A percentile compares a stretch with the other conserved stretches of the same genome.
phyloP scores from a whole-genome alignment of 2,113 vertebrate species.

The Cochlearius cochlearius region DNA sequence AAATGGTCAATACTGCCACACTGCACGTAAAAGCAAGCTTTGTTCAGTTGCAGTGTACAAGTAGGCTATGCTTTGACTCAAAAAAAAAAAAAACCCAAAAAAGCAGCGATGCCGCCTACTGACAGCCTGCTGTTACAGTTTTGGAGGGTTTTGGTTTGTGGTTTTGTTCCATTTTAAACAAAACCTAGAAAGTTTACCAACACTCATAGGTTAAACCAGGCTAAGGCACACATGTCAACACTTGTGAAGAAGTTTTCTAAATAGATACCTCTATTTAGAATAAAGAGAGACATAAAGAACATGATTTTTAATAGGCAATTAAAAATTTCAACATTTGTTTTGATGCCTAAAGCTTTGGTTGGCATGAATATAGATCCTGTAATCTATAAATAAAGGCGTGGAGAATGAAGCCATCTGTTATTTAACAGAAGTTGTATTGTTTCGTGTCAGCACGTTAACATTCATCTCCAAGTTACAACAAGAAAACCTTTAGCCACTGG shows the following conservation, averaged over 20 bases:
- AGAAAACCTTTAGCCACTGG: not conserved
- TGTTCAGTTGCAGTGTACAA: not conserved
- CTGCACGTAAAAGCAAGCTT: not conserved
- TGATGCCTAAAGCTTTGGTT: constrained; percentile 22
- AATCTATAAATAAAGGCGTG: constrained; percentile 40
- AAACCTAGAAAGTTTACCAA: constrained; percentile 33
- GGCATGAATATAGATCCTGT: constrained; percentile 5
- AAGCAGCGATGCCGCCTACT: not conserved
- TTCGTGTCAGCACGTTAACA: not conserved
- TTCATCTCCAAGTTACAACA: constrained; percentile 44
- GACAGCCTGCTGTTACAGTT: not conserved
- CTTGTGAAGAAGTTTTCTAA: not conserved
- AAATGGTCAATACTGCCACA: not conserved
- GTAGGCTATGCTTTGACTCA: not conserved
- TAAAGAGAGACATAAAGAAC: not conserved
- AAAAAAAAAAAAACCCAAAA: not conserved
- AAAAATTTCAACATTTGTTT: constrained; percentile 10
- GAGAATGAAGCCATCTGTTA: constrained; percentile 53
- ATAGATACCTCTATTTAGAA: not conserved
- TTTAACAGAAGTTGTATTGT: constrained; percentile 14
- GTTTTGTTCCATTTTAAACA: constrained; percentile 56
- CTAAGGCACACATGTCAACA: not conserved
- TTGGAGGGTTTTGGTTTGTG: not conserved
- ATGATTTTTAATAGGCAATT: not conserved
- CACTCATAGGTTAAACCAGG: not conserved